Percentiles rank a stretch among this genome's conserved stretches.
These are phyloP conservation scores for Scatophagus argus DNA, from an alignment of 2,113 vertebrate species.

Conservation along the genomic window DNA sequence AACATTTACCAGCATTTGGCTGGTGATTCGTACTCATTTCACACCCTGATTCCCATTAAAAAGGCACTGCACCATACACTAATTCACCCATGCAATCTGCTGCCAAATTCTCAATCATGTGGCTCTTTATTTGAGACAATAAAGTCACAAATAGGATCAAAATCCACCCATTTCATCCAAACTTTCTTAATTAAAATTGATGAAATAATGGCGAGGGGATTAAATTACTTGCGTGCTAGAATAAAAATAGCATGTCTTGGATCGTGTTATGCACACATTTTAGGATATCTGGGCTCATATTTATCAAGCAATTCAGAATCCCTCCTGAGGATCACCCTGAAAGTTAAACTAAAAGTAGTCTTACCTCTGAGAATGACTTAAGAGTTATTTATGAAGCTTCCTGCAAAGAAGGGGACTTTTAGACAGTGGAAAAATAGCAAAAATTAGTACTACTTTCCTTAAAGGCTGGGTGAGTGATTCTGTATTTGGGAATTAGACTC, in stretches of 20 bases:
- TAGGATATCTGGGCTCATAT: neutral
- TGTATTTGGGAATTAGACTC: too few species aligned
- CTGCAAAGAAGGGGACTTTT: neutral
- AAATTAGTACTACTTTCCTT: neutral
- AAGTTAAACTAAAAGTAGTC: neutral
- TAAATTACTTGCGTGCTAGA: neutral
- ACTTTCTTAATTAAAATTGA: constrained; percentile 13
- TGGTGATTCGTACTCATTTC: constrained; percentile 15
- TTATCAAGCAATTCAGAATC: neutral
- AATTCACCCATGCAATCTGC: neutral
- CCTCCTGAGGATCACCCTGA: neutral
- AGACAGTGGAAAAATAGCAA: neutral
- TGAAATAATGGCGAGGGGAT: constrained; percentile 21
- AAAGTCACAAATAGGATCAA: constrained; percentile 8
- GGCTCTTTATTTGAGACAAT: constrained; percentile 20
- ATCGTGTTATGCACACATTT: neutral
- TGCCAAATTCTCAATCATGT: neutral
- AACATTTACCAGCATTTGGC: constrained; percentile 22
- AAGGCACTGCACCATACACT: neutral
- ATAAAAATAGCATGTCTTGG: neutral
- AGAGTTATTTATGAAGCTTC: constrained; percentile 5
- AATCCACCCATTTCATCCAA: neutral
- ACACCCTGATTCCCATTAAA: constrained; percentile 25
- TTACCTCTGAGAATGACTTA: neutral
- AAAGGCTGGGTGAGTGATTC: too few species aligned